A percentile compares a stretch with the other conserved stretches of the same genome.
phyloP scores from a whole-genome alignment of 2,113 vertebrate genomes.

The Dasyurus viverrinus region DNA sequence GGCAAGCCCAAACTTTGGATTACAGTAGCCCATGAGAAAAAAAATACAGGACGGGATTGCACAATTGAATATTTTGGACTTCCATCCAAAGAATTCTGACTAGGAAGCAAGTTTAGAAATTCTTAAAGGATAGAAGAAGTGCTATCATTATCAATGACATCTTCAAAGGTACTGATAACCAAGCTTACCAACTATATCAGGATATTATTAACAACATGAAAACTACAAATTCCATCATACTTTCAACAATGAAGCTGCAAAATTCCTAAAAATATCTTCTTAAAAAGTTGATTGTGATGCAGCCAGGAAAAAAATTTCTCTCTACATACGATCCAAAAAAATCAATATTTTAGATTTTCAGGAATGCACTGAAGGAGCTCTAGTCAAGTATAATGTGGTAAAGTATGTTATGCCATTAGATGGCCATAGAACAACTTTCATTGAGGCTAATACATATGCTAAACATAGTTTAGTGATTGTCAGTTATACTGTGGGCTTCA shows the following conservation, averaged over 20 bases:
- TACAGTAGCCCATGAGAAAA: conserved; percentile 95
- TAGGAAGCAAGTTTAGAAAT: conserved; percentile 93
- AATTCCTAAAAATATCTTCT: conserved; percentile 88
- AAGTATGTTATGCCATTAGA: conserved; percentile 91
- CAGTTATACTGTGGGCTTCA: conserved; percentile 95
- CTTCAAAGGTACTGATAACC: conserved; percentile 89
- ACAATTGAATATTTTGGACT: conserved; percentile 95
- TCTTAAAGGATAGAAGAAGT: conserved; percentile 93
- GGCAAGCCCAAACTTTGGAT: conserved; percentile 94
- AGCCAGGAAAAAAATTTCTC: conserved; percentile 92
- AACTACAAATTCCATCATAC: conserved; percentile 95
- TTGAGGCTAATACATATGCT: conserved; percentile 91
- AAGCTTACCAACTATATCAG: conserved; percentile 89
- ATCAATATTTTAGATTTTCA: conserved; percentile 86
- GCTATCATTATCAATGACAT: conserved; percentile 92
- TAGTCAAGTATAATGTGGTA: conserved; percentile 89
- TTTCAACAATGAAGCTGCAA: conserved; percentile 90
- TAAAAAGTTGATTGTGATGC: conserved; percentile 89
- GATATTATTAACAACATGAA: conserved; percentile 93
- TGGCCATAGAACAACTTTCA: conserved; percentile 93
- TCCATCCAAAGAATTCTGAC: conserved; percentile 92
- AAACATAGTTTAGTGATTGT: conserved; percentile 93
- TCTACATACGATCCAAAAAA: conserved; percentile 90
- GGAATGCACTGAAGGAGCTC: conserved; percentile 85
- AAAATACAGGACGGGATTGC: conserved; percentile 92